Evolutionary conservation across 2,113 vertebrate species (phyloP).

Genomic region (Phylloscopus trochiloides): DNA sequence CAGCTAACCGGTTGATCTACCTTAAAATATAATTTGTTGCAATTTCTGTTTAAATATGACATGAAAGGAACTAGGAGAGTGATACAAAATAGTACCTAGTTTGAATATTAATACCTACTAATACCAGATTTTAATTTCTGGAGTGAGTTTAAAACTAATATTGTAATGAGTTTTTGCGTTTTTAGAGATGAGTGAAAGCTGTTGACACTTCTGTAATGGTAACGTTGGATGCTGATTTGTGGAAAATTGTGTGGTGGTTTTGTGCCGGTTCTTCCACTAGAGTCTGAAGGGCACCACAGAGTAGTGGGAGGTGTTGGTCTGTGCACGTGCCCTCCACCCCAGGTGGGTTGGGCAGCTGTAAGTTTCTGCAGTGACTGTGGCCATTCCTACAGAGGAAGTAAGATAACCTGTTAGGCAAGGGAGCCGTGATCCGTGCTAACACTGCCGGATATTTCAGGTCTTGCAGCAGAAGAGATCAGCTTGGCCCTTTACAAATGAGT

Average conservation of each 20-base stretch:
- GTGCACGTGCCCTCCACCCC: fast-evolving
- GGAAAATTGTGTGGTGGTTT: background rate
- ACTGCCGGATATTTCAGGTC: constrained; percentile 71
- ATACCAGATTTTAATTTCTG: background rate
- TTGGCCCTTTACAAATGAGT: constrained; percentile 84
- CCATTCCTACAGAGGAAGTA: background rate
- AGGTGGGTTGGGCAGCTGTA: background rate
- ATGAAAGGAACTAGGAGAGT: background rate
- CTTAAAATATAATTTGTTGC: background rate
- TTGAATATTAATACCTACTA: background rate
- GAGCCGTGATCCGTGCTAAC: fast-evolving
- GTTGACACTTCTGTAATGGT: background rate
- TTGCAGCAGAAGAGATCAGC: constrained; percentile 84
- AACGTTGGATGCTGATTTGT: background rate
- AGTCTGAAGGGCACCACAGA: background rate
- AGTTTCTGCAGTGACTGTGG: background rate
- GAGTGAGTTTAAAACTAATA: background rate
- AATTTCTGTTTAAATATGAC: background rate
- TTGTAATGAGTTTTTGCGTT: background rate
- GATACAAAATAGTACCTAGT: background rate
- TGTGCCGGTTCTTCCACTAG: background rate
- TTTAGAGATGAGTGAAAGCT: background rate
- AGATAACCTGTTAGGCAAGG: background rate
- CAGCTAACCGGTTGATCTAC: background rate
- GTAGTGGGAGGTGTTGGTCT: background rate